Percentiles rank a stretch among this genome's conserved stretches.
Evolutionary conservation across 2,888 invertebrate species (phyloP).

Genomic region (Selenia dentaria): DNA sequence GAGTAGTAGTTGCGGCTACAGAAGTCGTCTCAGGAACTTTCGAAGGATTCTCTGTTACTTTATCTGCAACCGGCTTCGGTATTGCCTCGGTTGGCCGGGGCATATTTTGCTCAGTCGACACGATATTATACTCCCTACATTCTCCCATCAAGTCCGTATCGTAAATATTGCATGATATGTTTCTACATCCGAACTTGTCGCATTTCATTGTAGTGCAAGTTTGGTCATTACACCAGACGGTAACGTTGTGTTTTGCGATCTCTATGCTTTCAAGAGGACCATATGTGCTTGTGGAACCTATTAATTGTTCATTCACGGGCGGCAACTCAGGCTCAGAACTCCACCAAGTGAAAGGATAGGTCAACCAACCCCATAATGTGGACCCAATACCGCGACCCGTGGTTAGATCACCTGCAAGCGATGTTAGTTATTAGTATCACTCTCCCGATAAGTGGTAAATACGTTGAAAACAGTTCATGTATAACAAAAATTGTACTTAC

Average conservation of each 20-base stretch:
- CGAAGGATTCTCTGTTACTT: conserved; percentile 23
- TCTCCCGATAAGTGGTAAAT: conserved; percentile 1
- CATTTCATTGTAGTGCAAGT: conserved; percentile 77
- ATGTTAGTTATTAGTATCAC: conserved; percentile 30
- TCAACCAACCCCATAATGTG: conserved; percentile 75
- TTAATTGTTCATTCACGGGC: conserved; percentile 46
- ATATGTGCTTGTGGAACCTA: conserved; percentile 42
- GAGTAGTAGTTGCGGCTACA: conserved; percentile 25
- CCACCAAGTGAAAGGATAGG: conserved; percentile 77
- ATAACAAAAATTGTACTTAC: conserved; percentile 61
- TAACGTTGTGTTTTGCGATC: conserved; percentile 63
- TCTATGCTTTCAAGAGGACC: conserved; percentile 51
- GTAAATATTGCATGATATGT: conserved; percentile 74
- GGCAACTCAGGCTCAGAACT: conserved; percentile 44
- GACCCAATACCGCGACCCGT: conserved; percentile 67
- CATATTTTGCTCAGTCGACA: conserved; percentile 43
- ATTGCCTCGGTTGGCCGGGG: conserved; percentile 35
- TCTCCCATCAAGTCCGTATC: conserved; percentile 74
- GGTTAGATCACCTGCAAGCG: conserved; percentile 63
- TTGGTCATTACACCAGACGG: conserved; percentile 77
- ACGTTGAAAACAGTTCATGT: not conserved
- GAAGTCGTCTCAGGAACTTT: conserved; percentile 18
- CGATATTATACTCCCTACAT: conserved; percentile 66
- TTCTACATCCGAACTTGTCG: conserved; percentile 61
- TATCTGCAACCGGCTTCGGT: conserved; percentile 25